These are phyloP conservation scores for Acrobasis suavella DNA, from an alignment of 2,888 invertebrate genomes.

Conservation along the genomic window DNA sequence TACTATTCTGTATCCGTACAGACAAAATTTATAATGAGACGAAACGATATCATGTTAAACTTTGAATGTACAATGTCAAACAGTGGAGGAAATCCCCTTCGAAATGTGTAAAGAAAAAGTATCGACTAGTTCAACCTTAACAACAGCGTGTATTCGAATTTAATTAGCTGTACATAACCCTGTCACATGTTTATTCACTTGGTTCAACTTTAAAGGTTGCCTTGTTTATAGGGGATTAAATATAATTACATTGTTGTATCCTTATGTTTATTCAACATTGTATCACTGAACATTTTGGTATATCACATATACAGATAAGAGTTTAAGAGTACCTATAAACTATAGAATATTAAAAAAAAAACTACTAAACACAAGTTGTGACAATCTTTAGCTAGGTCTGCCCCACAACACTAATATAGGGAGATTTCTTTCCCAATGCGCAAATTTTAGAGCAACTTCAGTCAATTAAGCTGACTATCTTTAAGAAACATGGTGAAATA, in stretches of 20 bases:
- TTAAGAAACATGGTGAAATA: too few species aligned
- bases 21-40: too few species aligned
- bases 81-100: too few species aligned
- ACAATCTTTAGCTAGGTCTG: not conserved
- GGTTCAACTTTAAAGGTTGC: not conserved
- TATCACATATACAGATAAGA: not conserved
- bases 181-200: conserved; percentile 1
- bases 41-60: too few species aligned
- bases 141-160: not conserved
- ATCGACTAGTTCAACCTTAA: not conserved
- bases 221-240: not conserved
- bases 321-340: not conserved
- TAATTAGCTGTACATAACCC: not conserved
- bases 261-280: not conserved
- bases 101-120: too few species aligned
- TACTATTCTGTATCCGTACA: too few species aligned
- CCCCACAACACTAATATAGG: not conserved
- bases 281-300: conserved; percentile 10
- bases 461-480: too few species aligned
- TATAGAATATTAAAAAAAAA: not conserved
- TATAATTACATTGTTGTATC: not conserved
- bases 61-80: too few species aligned
- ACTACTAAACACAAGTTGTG: conserved; percentile 9
- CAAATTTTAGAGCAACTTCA: too few species aligned
- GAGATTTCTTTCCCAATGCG: too few species aligned